These are phyloP conservation scores for Petrocephalus sullivani DNA, from an alignment of 2,797 vertebrate species.

Conservation along the genomic window DNA sequence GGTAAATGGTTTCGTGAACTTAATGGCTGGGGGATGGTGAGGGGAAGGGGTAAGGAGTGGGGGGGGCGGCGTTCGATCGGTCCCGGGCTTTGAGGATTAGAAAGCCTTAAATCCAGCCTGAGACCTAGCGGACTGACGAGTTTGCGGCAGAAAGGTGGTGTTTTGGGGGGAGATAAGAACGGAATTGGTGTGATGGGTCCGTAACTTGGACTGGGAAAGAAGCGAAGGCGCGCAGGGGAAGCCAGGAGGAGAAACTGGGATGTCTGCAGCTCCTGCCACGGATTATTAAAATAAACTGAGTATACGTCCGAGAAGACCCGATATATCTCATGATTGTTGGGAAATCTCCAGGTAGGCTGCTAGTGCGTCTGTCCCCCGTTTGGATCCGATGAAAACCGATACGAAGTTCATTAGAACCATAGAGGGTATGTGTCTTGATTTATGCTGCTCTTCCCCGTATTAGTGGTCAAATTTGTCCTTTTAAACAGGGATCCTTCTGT, in stretches of 20 bases:
- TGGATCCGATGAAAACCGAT: neutral
- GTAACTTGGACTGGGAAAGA: constrained; percentile 44
- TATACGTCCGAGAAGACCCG: constrained; percentile 29
- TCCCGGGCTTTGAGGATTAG: constrained; percentile 70
- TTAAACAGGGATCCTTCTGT: neutral
- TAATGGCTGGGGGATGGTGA: constrained; percentile 54
- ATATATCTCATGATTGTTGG: constrained; percentile 42
- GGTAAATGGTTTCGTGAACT: constrained; percentile 39
- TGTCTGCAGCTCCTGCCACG: constrained; percentile 42
- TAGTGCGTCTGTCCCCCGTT: neutral
- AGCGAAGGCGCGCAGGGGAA: constrained; percentile 27
- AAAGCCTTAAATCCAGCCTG: constrained; percentile 59
- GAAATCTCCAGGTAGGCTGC: constrained; percentile 53
- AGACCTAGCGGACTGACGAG: constrained; percentile 34
- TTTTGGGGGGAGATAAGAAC: constrained; percentile 30
- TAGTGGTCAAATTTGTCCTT: neutral
- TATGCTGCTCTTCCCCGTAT: neutral
- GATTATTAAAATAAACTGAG: constrained; percentile 53
- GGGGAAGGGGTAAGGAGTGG: constrained; percentile 40
- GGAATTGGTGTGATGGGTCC: constrained; percentile 44
- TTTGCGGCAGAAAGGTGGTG: constrained; percentile 48
- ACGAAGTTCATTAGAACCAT: neutral
- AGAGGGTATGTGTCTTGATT: neutral
- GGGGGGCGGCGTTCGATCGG: constrained; percentile 57
- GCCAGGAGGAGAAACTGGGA: constrained; percentile 41